Percentiles rank a stretch among this genome's conserved stretches.
Evolutionary conservation across 2,888 invertebrate genomes (phyloP).

Genomic region (Tipula unca): DNA sequence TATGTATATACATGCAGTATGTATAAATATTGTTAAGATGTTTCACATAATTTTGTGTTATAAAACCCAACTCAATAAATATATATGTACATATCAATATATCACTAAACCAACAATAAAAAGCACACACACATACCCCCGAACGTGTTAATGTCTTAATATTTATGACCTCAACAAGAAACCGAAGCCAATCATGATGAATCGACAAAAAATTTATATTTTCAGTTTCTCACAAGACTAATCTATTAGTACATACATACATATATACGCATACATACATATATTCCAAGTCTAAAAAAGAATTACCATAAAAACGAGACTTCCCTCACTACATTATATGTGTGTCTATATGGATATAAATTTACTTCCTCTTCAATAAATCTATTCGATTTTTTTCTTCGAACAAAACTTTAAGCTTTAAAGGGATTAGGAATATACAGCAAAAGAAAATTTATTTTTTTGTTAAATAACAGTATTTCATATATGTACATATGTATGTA

Average conservation of each 20-base stretch:
- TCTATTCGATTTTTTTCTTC: neutral
- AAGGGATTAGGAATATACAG: neutral
- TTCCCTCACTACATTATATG: neutral
- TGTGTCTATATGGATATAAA: neutral
- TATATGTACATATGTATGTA: neutral
- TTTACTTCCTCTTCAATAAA: neutral
- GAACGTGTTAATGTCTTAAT: neutral
- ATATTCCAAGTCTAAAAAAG: neutral
- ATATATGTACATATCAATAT: neutral
- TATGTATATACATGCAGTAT: too few species aligned
- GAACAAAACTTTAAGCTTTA: neutral
- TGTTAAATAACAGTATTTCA: too few species aligned
- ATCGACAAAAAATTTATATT: neutral
- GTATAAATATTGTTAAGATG: too few species aligned
- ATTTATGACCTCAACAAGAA: neutral
- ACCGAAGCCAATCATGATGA: neutral
- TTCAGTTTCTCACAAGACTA: neutral
- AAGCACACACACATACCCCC: neutral
- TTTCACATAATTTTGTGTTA: too few species aligned
- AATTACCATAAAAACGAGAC: neutral
- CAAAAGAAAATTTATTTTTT: neutral
- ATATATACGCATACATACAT: too few species aligned
- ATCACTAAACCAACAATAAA: neutral
- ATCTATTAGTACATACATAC: neutral
- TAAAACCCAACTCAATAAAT: neutral